Evolutionary conservation across 2,888 invertebrate genomes (phyloP), one percentile per base, ranked within the genome.

Genomic region (Digitonthophagus gazella): DNA sequence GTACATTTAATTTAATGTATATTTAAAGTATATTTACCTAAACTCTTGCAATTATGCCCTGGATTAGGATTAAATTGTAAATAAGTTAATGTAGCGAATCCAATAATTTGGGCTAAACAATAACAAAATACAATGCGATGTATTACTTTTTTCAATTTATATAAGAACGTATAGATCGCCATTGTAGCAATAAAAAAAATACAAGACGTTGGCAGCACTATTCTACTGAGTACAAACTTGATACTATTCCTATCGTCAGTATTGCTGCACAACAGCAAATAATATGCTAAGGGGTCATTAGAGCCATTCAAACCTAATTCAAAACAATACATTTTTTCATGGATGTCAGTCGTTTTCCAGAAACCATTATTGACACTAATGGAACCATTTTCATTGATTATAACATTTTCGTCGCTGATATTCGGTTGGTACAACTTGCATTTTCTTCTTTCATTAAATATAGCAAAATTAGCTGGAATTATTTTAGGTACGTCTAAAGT

Each of bases 301-400:
- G 58, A 65, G 8, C n/a, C n/a, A n/a, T n/a, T n/a, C n/a, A 55
- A 18, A 44, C 22, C 16, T 3, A 66, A 56, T 54, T 69, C 69
- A 19, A 69, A 64, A 58, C 69, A 69, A 54, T 69, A 69, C 58
- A 67, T 69, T 55, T 67, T 20, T 8, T 67, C 63, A 2, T 67
- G 57, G 4, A 69, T 55, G 16, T 64, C 71, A 66, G 19, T 56
- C 54, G 65, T 70, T 67, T 67, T 65, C 55, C 69, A 61, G 19
- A 68, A 57, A 3, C 58, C 56, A 28, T 63, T 69, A 8, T 65
- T 65, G 61, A 72, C 67, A 11, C 16, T 20, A 65, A 75, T 72
- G 6, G 64, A 64, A 11, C 74, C 74, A 15, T 72, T 70, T 67
- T 71, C 71, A 22, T 75, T 67, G 15, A 74, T 65, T 55, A 65